phyloP scores from a whole-genome alignment of 2,797 vertebrate genomes.

The Cossypha heuglini region DNA sequence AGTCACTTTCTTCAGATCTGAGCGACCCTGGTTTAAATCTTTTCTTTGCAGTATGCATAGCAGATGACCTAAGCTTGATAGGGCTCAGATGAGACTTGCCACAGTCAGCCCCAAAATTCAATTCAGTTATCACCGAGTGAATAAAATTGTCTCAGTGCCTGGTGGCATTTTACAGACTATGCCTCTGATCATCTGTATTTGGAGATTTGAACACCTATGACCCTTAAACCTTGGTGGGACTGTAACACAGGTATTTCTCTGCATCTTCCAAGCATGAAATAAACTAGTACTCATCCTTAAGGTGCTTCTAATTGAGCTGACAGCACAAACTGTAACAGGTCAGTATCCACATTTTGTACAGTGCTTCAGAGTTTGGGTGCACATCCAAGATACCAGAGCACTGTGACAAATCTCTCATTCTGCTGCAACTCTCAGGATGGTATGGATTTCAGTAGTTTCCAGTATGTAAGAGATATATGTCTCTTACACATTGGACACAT shows the following conservation, averaged over 20 bases:
- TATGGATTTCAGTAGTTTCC: not conserved
- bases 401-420: not conserved
- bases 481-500: no score
- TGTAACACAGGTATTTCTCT: not conserved
- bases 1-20: not conserved
- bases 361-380: not conserved
- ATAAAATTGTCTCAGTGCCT: not conserved
- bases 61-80: not conserved
- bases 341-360: not conserved
- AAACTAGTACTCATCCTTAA: not conserved
- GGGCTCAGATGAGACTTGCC: not conserved
- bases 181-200: not conserved
- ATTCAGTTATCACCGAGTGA: not conserved
- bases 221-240: not conserved
- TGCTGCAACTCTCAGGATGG: not conserved
- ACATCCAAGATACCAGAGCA: not conserved
- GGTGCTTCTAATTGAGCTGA: not conserved
- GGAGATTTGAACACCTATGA: not conserved
- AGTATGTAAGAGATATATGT: not conserved
- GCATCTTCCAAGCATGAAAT: not conserved
- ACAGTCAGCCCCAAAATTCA: not conserved
- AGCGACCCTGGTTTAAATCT: not conserved
- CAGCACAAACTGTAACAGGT: not conserved
- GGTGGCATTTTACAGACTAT: not conserved
- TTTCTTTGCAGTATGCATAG: not conserved